Conservation (phyloP, 2,888 invertebrate species). For the Epinotia brunnichana region DNA sequence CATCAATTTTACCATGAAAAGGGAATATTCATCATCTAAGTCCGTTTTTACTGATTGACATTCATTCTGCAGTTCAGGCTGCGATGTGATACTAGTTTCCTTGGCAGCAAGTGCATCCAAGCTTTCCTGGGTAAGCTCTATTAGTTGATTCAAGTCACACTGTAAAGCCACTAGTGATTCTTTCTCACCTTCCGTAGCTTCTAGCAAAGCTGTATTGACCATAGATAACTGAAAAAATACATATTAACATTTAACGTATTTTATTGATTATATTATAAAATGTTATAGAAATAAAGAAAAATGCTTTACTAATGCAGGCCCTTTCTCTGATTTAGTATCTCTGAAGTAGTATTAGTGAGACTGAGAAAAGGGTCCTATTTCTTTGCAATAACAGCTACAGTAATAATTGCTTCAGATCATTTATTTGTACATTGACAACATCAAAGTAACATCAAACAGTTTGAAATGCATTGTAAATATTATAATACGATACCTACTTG, state of each 20-base stretch:
- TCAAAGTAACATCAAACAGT: neutral
- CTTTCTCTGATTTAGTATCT: neutral
- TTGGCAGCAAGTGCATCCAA: conserved; percentile 63
- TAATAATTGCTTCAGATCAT: neutral
- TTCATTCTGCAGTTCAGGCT: conserved; percentile 47
- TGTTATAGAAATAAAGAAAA: neutral
- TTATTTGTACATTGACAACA: neutral
- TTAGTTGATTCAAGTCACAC: conserved; percentile 86
- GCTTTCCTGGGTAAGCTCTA: conserved; percentile 87
- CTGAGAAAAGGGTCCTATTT: neutral
- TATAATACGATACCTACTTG: conserved; percentile 52
- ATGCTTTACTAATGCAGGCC: neutral
- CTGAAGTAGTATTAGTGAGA: too few species aligned
- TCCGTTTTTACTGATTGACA: conserved; percentile 50
- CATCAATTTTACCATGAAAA: conserved; percentile 85
- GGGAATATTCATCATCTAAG: conserved; percentile 85
- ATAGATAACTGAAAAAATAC: conserved; percentile 81
- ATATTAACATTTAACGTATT: neutral
- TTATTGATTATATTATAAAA: neutral
- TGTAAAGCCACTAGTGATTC: conserved; percentile 84
- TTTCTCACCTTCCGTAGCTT: conserved; percentile 74
- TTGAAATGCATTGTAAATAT: neutral
- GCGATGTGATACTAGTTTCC: conserved; percentile 45
- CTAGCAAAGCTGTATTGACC: conserved; percentile 84
- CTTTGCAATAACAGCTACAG: neutral